These are phyloP conservation scores for Hypothenemus hampei DNA, from an alignment of 1,140 invertebrate species.

Conservation along the genomic window DNA sequence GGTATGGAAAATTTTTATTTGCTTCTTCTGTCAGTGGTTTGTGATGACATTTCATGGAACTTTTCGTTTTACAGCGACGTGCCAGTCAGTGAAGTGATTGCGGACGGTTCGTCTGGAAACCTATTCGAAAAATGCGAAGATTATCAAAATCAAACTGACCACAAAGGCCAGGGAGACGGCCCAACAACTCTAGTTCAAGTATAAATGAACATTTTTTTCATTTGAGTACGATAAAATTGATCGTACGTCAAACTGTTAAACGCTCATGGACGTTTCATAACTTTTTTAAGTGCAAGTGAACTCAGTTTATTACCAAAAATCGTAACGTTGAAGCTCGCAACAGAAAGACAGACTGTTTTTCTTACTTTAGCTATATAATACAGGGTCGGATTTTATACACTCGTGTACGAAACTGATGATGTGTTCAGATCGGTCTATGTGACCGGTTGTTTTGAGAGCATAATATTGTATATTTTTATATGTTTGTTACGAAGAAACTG, in stretches of 20 bases:
- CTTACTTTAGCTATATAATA: conserved; percentile 7
- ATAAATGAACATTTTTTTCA: not conserved
- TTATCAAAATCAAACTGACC: conserved; percentile 32
- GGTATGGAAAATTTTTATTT: conserved; percentile 32
- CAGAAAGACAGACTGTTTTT: not conserved
- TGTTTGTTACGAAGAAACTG: conserved; percentile 48
- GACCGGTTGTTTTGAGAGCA: conserved; percentile 44
- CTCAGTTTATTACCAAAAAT: not conserved
- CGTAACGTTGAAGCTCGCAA: not conserved
- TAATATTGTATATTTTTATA: conserved; percentile 49
- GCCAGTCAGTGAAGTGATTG: conserved; percentile 32
- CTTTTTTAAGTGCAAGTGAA: not conserved
- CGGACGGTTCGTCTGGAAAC: conserved; percentile 19
- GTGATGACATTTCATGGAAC: not conserved
- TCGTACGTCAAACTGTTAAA: not conserved
- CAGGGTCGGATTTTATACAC: conserved; percentile 24
- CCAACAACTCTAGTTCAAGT: conserved; percentile 22
- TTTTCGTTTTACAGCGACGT: conserved; percentile 28
- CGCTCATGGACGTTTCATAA: not conserved
- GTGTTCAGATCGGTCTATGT: conserved; percentile 37
- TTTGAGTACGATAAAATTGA: not conserved
- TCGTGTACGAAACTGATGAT: conserved; percentile 34
- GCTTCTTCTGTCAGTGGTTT: not conserved
- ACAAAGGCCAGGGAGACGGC: conserved; percentile 43
- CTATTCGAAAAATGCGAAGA: conserved; percentile 33